A percentile compares a stretch with the other conserved stretches of the same genome.
phyloP scores from a whole-genome alignment of 2,113 vertebrate genomes.

The Epinephelus moara region DNA sequence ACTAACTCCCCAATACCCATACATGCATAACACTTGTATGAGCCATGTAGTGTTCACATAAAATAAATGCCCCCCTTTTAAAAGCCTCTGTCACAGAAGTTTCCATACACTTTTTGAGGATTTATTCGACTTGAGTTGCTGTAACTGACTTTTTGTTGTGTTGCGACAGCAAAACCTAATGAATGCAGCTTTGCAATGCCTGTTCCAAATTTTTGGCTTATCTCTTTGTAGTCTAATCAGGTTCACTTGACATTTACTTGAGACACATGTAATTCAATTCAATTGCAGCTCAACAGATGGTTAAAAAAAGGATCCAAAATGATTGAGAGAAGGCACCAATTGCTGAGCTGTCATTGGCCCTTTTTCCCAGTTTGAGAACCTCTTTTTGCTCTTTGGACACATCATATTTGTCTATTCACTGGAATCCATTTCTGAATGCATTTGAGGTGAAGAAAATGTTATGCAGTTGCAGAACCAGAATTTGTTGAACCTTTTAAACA shows the following conservation, averaged over 20 bases:
- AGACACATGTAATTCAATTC: background rate
- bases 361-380: background rate
- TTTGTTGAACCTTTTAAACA: background rate
- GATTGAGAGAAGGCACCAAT: background rate
- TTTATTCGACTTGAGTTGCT: background rate
- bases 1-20: background rate
- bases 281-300: background rate
- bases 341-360: background rate
- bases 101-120: background rate
- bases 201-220: background rate
- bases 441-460: background rate
- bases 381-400: background rate
- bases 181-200: background rate
- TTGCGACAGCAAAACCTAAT: background rate
- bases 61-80: background rate
- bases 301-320: background rate
- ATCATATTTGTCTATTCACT: background rate
- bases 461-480: background rate
- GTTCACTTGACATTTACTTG: too few relatives aligned
- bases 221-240: background rate
- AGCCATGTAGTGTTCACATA: background rate
- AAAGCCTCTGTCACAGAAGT: background rate
- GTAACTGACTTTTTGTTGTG: background rate
- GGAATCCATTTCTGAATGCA: background rate
- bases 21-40: background rate